Percentiles rank a stretch among this genome's conserved stretches.
Evolutionary conservation across 2,797 vertebrate genomes (phyloP).

Genomic region (Rhynchotus rufescens): DNA sequence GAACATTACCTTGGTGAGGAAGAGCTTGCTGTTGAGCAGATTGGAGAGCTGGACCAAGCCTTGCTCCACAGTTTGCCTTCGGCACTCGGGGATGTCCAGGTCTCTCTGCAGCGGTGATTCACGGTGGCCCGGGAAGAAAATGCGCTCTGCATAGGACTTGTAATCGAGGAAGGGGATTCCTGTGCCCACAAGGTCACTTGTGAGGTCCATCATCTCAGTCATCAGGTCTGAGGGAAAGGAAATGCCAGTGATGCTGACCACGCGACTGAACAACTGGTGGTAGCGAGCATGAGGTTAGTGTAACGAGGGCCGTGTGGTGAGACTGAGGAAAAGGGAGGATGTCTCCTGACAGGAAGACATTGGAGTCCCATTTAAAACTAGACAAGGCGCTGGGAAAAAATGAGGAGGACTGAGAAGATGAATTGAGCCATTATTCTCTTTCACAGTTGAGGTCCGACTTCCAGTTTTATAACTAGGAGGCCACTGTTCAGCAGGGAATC

Average conservation of each 20-base stretch:
- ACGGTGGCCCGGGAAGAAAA: slow-evolving; percentile 96
- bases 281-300: not conserved
- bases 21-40: slow-evolving; percentile 98
- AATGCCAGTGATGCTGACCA: not conserved
- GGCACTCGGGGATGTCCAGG: slow-evolving; percentile 93
- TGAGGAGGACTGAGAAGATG: not conserved
- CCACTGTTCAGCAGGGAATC: not conserved
- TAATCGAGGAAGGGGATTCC: slow-evolving; percentile 98
- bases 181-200: slow-evolving; percentile 94
- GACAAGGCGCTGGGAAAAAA: not conserved
- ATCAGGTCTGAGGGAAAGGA: slow-evolving; percentile 89
- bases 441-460: not conserved
- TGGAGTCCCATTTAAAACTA: not conserved
- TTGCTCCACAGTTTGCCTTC: slow-evolving; percentile 95
- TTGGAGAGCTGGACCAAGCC: slow-evolving; percentile 96
- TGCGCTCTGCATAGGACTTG: slow-evolving; percentile 92
- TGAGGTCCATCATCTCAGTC: slow-evolving; percentile 99
- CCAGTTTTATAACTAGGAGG: not conserved
- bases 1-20: slow-evolving; percentile 93
- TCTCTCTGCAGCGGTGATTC: slow-evolving; percentile 93
- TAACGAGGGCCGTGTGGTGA: not conserved
- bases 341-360: not conserved
- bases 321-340: not conserved
- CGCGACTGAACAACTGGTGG: not conserved
- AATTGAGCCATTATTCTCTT: not conserved